Base-by-base conservation (phyloP, 1,140 invertebrate species). In the Ips nitidus region DNA sequence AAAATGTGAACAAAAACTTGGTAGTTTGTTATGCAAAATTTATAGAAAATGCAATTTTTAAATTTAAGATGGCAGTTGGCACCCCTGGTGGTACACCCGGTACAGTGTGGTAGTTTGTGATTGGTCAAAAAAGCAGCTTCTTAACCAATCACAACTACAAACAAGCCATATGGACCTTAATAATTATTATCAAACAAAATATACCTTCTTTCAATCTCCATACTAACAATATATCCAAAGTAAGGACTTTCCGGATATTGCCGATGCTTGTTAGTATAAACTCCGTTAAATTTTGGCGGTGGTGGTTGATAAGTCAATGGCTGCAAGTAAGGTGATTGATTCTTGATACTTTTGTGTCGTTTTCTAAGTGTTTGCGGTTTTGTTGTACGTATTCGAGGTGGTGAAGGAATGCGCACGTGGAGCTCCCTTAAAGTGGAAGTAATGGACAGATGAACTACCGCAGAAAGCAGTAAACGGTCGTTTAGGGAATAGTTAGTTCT, bases 351-450 rank as follows among this genome's bases (percentile, higher is more conserved):
- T 50, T 62, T 69, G 1, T 47, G 45, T 7, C 4, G 4, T 67
- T 67, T 55, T 55, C 8, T 1, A 8, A 1, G 1, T 59, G 6
- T 53, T 43, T 37, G 6, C 53, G 47, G 50, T 36, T 73, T 73
- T 58, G 6, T 3, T 36, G 39, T 22, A 22, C 22, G 39, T 47
- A 52, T 37, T 52, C 22, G 22, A 22, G 79, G 79, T 36, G 79
- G 79, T 8, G 79, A 80, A 8, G 79, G 79, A 45, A 79, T 76
- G 45, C 79, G 66, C 4, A 79, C 58, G 64, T 80, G 79, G 8
- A 79, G 62, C 70, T 80, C 79, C 59, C 71, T 72, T 22, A 80
- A 64, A 37, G 77, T 78, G n/a, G 70, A 39, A 52, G 61, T 61
- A 56, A 80, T 76, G 2, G 73, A 74, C 36, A 80, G 59, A 74